These are phyloP conservation scores for Eumacrocentrus americanus DNA, from an alignment of 2,888 invertebrate species.

Conservation along the genomic window DNA sequence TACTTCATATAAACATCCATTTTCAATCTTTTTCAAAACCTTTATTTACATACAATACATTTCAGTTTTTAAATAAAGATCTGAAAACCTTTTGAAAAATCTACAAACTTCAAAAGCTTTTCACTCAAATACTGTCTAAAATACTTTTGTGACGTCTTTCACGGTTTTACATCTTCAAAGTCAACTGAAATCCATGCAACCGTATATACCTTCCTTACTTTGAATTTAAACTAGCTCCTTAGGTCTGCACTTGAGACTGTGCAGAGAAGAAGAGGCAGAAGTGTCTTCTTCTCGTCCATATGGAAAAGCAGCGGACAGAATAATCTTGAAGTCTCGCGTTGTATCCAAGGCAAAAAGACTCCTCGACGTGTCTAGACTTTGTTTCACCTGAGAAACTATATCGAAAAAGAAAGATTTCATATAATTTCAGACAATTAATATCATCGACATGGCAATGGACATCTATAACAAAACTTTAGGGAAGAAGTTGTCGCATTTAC, in stretches of 20 bases:
- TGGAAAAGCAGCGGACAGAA: background rate
- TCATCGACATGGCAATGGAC: background rate
- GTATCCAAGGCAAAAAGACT: background rate
- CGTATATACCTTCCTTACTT: background rate
- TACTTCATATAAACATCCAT: background rate
- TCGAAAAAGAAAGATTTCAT: background rate
- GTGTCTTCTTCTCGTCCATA: slow-evolving; percentile 3
- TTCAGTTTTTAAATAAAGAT: too few species aligned
- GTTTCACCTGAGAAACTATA: background rate
- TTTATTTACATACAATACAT: too few species aligned
- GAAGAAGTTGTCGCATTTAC: slow-evolving; percentile 9
- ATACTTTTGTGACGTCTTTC: too few species aligned
- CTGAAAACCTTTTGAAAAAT: too few species aligned
- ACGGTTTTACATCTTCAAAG: too few species aligned
- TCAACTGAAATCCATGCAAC: too few species aligned
- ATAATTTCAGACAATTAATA: background rate
- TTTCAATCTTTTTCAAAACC: background rate
- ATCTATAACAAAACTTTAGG: slow-evolving; percentile 13
- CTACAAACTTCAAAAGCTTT: too few species aligned
- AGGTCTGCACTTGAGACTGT: background rate
- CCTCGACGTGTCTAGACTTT: background rate
- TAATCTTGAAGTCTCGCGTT: background rate
- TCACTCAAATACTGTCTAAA: too few species aligned
- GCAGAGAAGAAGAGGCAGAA: background rate
- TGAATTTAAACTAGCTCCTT: background rate